Percentiles rank a stretch among this genome's conserved stretches.
phyloP scores from a whole-genome alignment of 1,140 invertebrate genomes.

The Camponotus floridanus region DNA sequence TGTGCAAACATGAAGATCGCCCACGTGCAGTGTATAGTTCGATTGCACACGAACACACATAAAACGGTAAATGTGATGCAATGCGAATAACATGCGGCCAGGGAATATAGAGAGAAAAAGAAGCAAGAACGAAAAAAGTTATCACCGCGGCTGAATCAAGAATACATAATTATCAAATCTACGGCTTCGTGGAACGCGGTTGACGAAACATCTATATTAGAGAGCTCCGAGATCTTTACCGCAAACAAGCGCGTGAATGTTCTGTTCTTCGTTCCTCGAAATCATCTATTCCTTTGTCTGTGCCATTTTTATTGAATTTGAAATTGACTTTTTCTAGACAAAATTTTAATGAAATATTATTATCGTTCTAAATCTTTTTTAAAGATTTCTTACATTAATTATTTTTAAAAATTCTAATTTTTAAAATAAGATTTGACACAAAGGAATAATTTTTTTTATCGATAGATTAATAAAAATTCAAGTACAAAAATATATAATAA shows the following conservation, averaged over 20 bases:
- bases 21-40: not conserved
- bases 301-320: constrained; percentile 8
- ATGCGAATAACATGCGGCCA: not conserved
- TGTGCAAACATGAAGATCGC: not conserved
- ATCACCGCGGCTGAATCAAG: not conserved
- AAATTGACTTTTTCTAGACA: not conserved
- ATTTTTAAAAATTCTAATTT: no score
- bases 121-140: constrained; percentile 1
- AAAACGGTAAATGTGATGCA: constrained; percentile 8
- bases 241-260: not conserved
- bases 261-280: not conserved
- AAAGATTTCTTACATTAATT: no score
- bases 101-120: not conserved
- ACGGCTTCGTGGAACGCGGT: constrained; percentile 30
- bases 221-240: constrained; percentile 6
- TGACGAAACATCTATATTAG: constrained; percentile 27
- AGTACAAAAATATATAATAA: no score
- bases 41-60: not conserved
- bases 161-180: constrained; percentile 45
- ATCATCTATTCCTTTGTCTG: not conserved
- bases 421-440: no score
- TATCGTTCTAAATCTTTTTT: no score
- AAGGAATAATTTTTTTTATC: no score
- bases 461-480: no score
- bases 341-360: not conserved